Evolutionary conservation across 2,797 vertebrate genomes (phyloP).

Genomic region (Acanthiza pusilla): DNA sequence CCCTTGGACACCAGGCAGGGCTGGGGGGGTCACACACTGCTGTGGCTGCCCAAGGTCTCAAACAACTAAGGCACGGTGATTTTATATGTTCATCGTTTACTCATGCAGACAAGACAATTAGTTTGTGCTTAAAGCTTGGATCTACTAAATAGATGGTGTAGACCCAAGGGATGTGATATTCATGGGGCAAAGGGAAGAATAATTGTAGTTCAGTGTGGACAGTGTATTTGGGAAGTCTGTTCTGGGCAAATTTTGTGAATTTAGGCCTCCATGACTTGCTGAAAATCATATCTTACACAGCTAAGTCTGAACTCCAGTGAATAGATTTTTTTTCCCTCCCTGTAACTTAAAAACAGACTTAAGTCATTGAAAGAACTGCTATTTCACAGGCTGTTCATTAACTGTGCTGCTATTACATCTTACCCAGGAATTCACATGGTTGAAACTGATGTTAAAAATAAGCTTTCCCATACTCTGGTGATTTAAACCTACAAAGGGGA

Average conservation of each 20-base stretch:
- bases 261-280: background rate
- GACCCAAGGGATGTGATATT: background rate
- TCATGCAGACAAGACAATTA: fast-evolving
- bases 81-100: background rate
- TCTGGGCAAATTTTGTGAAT: background rate
- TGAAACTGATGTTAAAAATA: background rate
- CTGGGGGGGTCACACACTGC: background rate
- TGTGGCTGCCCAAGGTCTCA: background rate
- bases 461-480: background rate
- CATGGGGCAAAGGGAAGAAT: background rate
- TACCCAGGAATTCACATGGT: background rate
- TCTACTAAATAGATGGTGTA: background rate
- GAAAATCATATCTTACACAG: background rate
- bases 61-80: background rate
- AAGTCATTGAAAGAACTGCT: background rate
- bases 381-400: background rate
- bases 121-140: background rate
- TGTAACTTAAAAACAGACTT: background rate
- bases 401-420: background rate
- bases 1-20: background rate
- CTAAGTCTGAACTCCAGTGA: background rate
- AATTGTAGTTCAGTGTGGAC: background rate
- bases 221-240: background rate
- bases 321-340: background rate
- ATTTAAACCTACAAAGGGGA: background rate